Base-by-base conservation (phyloP, 2,113 vertebrate species). In the Limnothrissa miodon region DNA sequence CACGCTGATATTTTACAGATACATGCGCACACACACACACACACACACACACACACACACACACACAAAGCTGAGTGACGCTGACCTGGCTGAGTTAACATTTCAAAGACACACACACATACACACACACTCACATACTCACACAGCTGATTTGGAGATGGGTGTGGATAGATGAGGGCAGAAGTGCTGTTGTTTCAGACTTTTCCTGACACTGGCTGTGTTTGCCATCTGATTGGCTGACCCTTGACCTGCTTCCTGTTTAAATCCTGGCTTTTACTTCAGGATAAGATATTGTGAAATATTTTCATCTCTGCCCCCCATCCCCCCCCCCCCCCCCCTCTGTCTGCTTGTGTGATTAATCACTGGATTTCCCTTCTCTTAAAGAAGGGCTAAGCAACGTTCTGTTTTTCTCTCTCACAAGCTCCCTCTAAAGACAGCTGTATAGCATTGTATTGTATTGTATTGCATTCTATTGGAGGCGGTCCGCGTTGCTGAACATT, bases 81-180 rank as follows among this genome's bases (percentile, higher is more conserved):
- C n/a, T 25, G 56, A 23, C 59, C n/a, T 8, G 25, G 59, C 29
- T 66, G 59, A 66, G 59, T 10, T 29, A n/a, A 66, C 59, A n/a
- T 66, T 66, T 66, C n/a, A 33, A n/a, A 66, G 10, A 33, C 59
- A 44, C 33, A 78, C 56, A 56, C 23, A 80, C 39, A 56, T 1
- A 84, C 17, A 15, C 78, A 85, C 79, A 70, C 84, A 83, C 56
- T 79, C 48, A 82, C 83, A 33, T 46, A 39, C 79, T 5, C 36
- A 59, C 53, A 81, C 85, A 83, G 39, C 81, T 85, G 81, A 83
- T 78, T 42, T 79, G 36, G 7, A 44, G 23, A 29, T 70, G 25
- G 29, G 62, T 33, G 11, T 25, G 29, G 62, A 70, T 33, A 13
- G 1, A 70, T 25, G 62, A 70, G 33, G 25, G 13, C 29, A 70